These are phyloP conservation scores for Saiga tatarica DNA, from an alignment of 2,113 vertebrate species.

Conservation along the genomic window DNA sequence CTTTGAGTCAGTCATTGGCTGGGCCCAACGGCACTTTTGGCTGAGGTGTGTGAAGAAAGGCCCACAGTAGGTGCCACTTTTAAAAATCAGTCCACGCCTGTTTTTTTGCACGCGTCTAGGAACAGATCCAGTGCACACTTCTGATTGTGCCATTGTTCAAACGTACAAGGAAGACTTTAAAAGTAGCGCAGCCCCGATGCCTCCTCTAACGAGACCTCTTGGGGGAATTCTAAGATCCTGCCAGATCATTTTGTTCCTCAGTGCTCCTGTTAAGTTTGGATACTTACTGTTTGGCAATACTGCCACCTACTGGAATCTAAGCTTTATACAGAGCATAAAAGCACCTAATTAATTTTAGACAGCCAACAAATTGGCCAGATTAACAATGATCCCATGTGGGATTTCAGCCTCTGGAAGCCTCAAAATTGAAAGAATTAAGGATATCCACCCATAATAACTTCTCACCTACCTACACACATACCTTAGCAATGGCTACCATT, in stretches of 20 bases:
- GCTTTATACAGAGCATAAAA: background rate
- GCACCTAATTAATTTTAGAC: background rate
- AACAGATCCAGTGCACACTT: background rate
- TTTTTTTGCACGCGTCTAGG: background rate
- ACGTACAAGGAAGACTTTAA: background rate
- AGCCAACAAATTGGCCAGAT: background rate
- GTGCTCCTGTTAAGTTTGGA: background rate
- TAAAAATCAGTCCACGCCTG: background rate
- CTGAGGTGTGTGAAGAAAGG: background rate
- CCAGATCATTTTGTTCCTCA: background rate
- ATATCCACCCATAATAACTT: background rate
- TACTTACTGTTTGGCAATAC: constrained; percentile 37
- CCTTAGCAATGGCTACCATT: background rate
- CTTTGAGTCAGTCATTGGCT: background rate
- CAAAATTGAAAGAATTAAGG: background rate
- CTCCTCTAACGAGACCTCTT: background rate
- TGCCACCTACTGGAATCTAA: constrained; percentile 67
- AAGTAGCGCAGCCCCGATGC: background rate
- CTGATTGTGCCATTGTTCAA: background rate
- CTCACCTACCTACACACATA: too few species aligned
- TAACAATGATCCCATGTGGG: background rate
- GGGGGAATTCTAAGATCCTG: constrained; percentile 5
- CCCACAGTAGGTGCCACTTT: background rate
- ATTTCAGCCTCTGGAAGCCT: background rate
- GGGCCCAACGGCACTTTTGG: background rate